Base-by-base conservation (phyloP, 1,140 invertebrate genomes). In the Sarcophaga bullata region DNA sequence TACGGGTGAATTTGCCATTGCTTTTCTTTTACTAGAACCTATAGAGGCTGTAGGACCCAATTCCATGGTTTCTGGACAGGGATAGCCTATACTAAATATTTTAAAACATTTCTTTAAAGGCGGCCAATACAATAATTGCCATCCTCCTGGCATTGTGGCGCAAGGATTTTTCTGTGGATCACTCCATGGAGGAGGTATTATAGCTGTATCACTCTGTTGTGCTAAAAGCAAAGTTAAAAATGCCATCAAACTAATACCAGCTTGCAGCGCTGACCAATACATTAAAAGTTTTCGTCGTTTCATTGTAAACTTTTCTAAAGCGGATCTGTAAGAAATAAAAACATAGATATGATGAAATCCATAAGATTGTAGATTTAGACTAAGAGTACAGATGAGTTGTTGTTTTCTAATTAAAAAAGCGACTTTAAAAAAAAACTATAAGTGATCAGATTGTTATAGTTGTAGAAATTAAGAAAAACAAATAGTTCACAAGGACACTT, bases 51-150 rank as follows among this genome's bases (percentile, higher is more conserved):
- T 91, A 3, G 95, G 95, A 82, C 93, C 94, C 8, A 97, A 87
- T 89, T 97, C 96, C 93, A 96, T 95, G 1, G 94, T 95, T 7
- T 95, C 94, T 8, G 95, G 95, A 90, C 95, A 96, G 1, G 95
- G 95, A 82, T 94, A 92, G 7, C 95, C 95, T 83, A 95, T 92
- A 91, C 95, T 90, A 87, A 96, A 97, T 89, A 97, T 96, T 88
- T 95, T 95, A 87, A 96, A 96, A 88, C 95, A 97, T 90, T 95
- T 94, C 83, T 94, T 94, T 86, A 97, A 94, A 0, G 92, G 90
- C 0, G 95, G 94, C 95, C 95, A 97, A 89, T 94, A 96, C 25
- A 97, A 91, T 84, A 96, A 91, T 85, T 96, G 95, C 96, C 96
- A 97, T 15, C 95, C 95, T 73, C 94, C 91, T 0, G 95, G 94